These are phyloP conservation scores for Lasioglossum oenotherae DNA, from an alignment of 2,888 invertebrate genomes.

Conservation along the genomic window DNA sequence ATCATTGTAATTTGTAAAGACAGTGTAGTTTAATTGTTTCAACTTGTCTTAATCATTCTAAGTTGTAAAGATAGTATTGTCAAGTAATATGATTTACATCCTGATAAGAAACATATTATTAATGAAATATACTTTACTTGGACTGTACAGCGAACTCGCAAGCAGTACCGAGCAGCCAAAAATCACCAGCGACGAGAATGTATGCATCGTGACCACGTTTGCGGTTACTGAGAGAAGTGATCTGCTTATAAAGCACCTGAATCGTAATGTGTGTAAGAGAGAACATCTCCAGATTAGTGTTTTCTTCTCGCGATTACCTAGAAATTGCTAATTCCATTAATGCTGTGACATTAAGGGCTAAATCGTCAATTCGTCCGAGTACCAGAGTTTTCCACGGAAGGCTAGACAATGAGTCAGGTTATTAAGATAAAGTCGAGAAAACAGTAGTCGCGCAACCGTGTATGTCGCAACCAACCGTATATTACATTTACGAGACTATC, in stretches of 20 bases:
- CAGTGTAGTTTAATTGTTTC: too few relatives aligned
- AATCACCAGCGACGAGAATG: background rate
- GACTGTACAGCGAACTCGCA: background rate
- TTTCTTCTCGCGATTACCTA: constrained; percentile 21
- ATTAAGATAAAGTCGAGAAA: constrained; percentile 47
- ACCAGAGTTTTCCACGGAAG: background rate
- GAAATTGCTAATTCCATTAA: constrained; percentile 41
- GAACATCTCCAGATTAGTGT: constrained; percentile 21
- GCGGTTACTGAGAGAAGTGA: background rate
- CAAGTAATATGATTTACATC: background rate
- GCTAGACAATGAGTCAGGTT: constrained; percentile 50
- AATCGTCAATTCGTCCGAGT: background rate
- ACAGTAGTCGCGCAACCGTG: constrained; percentile 10
- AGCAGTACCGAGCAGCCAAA: background rate
- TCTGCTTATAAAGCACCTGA: constrained; percentile 33
- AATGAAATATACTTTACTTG: constrained; percentile 19
- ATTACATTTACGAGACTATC: constrained; percentile 13
- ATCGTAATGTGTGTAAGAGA: constrained; percentile 24
- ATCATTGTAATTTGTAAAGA: too few relatives aligned
- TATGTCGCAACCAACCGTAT: constrained; percentile 23
- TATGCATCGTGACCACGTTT: constrained; percentile 23
- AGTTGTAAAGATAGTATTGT: background rate
- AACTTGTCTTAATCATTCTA: too few relatives aligned
- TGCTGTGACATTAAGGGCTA: constrained; percentile 47
- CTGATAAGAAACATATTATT: background rate